Evolutionary conservation across 1,140 invertebrate genomes (phyloP).

Genomic region (Vollenhovia emeryi): DNA sequence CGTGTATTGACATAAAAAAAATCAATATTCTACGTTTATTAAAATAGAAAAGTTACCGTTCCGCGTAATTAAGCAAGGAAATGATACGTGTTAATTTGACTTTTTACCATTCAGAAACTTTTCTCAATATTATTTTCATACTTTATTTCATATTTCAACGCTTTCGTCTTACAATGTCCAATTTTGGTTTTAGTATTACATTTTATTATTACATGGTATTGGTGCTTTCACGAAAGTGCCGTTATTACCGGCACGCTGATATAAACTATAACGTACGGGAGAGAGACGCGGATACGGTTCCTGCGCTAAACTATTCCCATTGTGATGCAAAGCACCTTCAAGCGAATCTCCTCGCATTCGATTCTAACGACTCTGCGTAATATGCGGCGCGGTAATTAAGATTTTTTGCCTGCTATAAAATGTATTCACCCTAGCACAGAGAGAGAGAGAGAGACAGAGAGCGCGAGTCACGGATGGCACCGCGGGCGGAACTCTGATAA

Average conservation of each 20-base stretch:
- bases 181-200: not conserved
- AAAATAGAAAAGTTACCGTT: too few species aligned
- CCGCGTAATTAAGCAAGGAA: not conserved
- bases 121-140: too few species aligned
- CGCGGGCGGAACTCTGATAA: conserved; percentile 57
- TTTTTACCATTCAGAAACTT: too few species aligned
- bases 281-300: not conserved
- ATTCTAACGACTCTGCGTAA: conserved; percentile 68
- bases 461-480: conserved; percentile 26
- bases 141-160: too few species aligned
- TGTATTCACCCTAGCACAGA: conserved; percentile 65
- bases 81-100: not conserved
- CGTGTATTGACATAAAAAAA: not conserved
- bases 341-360: conserved; percentile 57
- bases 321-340: conserved; percentile 59
- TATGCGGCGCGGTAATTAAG: conserved; percentile 71
- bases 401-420: conserved; percentile 65
- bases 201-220: not conserved
- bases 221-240: not conserved
- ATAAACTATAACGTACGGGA: not conserved
- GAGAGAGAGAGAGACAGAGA: too few species aligned
- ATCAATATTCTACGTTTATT: too few species aligned
- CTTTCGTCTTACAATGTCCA: not conserved
- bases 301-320: conserved; percentile 38
- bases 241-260: not conserved